Evolutionary conservation across 2,888 invertebrate genomes (phyloP), one percentile per base, ranked within the genome.

Genomic region (Eristalis pertinax): DNA sequence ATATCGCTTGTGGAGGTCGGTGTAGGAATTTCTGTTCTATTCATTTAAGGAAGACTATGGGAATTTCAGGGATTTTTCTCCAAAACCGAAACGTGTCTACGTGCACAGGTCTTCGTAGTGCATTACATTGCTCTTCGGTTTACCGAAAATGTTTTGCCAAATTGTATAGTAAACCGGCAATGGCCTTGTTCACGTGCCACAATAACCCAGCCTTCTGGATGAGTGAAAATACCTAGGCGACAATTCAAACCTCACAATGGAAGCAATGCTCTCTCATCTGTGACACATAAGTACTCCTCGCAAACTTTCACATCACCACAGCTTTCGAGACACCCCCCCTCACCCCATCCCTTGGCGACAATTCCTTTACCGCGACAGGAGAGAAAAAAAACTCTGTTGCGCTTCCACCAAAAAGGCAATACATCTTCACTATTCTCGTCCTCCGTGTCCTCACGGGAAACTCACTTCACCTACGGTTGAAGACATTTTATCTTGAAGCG

Each of bases 401-500:
- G 26, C 26, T 60, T 60, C 26, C 13, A 13, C 15, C 15, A 19
- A 32, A 29, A 22, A 64, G 15, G 64, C 32, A 41, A 74, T 22
- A 64, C 58, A 58, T 75, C 65, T 64, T 58, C 32, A 35, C 29
- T 35, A 38, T 24, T 22, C 65, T 35, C 41, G 13, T n/a, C 64
- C 24, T 32, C 56, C 63, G 41, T 58, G 58, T 72, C 41, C 81
- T 64, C 65, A 60, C 65, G 43, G 60, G 26, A 62, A 69, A 43
- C 24, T 69, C 24, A 22, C 10, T 58, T 41, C 29, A 32, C 43
- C 60, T 38, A 43, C 60, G 67, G 68, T 78, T 74, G 1, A 35
- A 50, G 73, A 79, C 50, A 70, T 72, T 79, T 75, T 60, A 41
- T 75, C 69, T 65, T 65, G 32, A 50, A 75, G 67, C 41, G 62